Percentiles rank a stretch among this genome's conserved stretches.
Evolutionary conservation across 2,888 invertebrate species (phyloP).

Genomic region (Onthophagus sagittarius): DNA sequence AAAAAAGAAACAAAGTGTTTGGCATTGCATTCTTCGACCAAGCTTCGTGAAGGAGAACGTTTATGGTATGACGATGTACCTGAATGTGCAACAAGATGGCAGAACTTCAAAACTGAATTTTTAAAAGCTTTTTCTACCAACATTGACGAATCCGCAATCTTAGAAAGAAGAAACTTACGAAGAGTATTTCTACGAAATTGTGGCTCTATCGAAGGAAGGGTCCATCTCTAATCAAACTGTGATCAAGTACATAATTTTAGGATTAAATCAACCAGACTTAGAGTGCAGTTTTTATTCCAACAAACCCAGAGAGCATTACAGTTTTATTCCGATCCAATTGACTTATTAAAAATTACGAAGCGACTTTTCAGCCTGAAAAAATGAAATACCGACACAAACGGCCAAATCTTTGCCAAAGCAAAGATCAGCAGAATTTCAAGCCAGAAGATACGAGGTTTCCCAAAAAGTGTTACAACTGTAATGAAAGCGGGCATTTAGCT

Average conservation of each 20-base stretch:
- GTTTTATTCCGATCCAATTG: neutral
- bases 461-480: neutral
- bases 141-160: neutral
- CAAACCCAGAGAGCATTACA: too few species aligned
- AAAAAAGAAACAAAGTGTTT: too few species aligned
- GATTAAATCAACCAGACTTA: neutral
- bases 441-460: neutral
- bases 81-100: neutral
- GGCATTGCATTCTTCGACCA: neutral
- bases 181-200: constrained; percentile 7
- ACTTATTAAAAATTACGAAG: neutral
- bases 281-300: too few species aligned
- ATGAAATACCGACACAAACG: neutral
- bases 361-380: neutral
- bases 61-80: constrained; percentile 1
- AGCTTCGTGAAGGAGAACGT: neutral
- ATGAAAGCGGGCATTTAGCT: neutral
- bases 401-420: neutral
- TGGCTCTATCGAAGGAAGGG: neutral
- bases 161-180: neutral
- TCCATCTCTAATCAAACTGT: neutral
- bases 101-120: neutral
- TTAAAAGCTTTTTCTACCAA: neutral
- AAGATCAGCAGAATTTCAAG: neutral
- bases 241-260: neutral